Base-by-base conservation (phyloP, 2,797 vertebrate species). In the Coregonus suidteri region DNA sequence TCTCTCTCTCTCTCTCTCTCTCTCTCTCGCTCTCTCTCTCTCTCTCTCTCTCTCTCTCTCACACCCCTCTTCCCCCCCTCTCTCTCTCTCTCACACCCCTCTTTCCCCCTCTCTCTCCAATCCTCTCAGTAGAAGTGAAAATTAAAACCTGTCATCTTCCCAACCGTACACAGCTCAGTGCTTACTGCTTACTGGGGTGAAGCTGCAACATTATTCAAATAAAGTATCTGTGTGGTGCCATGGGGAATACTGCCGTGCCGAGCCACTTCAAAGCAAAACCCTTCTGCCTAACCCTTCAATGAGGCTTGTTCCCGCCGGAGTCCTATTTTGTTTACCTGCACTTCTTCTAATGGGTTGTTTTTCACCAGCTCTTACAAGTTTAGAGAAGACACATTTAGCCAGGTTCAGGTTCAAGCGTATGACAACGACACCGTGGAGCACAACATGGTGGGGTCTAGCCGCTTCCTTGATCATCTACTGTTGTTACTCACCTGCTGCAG, bases 241-340 rank as follows among this genome's bases (percentile, higher is more conserved):
- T 78, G 92, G 91, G 59, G 93, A 93, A 90, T 92, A 91, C 81
- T 64, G 59, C 59, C 20, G 3, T 25, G 85, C 89, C 0, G 74
- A 92, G 91, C 88, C 91, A 92, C 92, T 93, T 94, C 91, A 93
- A 94, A 94, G 90, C 86, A 41, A 77, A 62, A 71, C 25, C 59
- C 59, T 64, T 64, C 59, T 64, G 59, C 20, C 30, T 77, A 79
- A 81, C 75, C 82, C 81, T 84, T 91, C 88, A 88, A 68, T 81
- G 81, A 86, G 87, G 84, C 91, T 90, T 90, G 88, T 89, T 92
- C 90, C 91, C 82, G 51, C 71, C 72, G 84, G 92, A 93, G 91
- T 91, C 87, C 88, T 91, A 86, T 92, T 93, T 91, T 93, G 93
- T 94, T 94, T 93, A 92, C 91, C 88, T 89, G 88, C 89, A 88